Percentiles rank a stretch among this genome's conserved stretches.
Evolutionary conservation across 2,797 vertebrate genomes (phyloP).

Genomic region (Galagoides demidoff): DNA sequence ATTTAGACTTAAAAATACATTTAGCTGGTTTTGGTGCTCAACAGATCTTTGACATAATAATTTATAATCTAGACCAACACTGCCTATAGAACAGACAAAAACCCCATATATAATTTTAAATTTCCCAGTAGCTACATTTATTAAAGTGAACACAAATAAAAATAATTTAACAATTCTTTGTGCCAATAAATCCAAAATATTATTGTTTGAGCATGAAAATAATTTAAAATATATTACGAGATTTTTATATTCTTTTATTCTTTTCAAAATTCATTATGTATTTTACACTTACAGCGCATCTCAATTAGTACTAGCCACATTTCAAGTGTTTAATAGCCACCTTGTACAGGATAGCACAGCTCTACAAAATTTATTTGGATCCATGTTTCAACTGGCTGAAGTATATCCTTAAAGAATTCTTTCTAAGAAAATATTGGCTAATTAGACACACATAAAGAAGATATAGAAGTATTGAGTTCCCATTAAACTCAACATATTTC

Average conservation of each 20-base stretch:
- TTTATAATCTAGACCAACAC: background rate
- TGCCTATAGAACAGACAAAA: background rate
- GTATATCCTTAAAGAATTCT: conserved; percentile 26
- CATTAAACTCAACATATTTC: conserved; percentile 11
- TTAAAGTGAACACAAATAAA: background rate
- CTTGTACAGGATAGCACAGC: background rate
- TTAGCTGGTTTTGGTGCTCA: background rate
- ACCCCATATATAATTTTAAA: background rate
- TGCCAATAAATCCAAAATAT: background rate
- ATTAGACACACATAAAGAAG: background rate
- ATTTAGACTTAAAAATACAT: background rate
- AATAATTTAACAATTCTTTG: background rate
- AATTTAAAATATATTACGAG: background rate
- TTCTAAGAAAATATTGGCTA: conserved; percentile 15
- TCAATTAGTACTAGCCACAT: background rate
- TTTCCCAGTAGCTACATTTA: background rate
- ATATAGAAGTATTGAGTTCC: conserved; percentile 28
- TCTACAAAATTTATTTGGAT: conserved; percentile 44
- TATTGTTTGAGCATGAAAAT: background rate
- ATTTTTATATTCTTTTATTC: background rate
- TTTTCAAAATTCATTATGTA: background rate
- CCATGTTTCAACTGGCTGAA: conserved; percentile 38
- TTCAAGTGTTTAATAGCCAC: background rate
- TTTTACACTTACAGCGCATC: background rate
- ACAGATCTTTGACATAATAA: background rate